Percentiles rank a stretch among this genome's conserved stretches.
Conservation (phyloP, 2,113 vertebrate species). For the Morone saxatilis region DNA sequence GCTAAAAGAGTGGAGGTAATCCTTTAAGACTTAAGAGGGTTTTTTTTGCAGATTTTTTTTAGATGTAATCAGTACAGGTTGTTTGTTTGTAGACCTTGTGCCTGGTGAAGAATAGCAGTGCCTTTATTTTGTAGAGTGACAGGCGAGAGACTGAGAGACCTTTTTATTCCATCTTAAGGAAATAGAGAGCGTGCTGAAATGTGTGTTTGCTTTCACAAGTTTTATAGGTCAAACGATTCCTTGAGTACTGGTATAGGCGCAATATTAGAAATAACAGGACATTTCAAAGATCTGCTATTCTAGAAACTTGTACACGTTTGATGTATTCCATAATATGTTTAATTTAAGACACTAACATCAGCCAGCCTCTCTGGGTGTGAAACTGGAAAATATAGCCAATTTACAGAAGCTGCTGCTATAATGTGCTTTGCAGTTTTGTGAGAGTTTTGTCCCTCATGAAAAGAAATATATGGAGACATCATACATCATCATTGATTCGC, state of each 20-base stretch:
- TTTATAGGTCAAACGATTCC: conserved; percentile 1
- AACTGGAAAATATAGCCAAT: conserved; percentile 21
- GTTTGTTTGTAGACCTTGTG: conserved; percentile 32
- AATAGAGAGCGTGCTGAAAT: neutral
- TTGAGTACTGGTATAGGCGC: neutral
- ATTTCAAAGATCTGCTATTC: conserved; percentile 25
- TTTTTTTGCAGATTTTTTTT: conserved; percentile 21
- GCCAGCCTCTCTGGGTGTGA: conserved; percentile 14
- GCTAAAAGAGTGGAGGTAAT: conserved; percentile 42
- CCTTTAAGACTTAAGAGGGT: conserved; percentile 15
- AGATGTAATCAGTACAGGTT: conserved; percentile 12
- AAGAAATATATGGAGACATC: conserved; percentile 30
- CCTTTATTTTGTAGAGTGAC: conserved; percentile 19
- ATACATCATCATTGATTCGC: conserved; percentile 58
- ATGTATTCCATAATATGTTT: conserved; percentile 26
- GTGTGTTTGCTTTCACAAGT: neutral
- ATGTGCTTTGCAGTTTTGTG: conserved; percentile 23
- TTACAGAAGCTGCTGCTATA: conserved; percentile 18
- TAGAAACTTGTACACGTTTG: neutral
- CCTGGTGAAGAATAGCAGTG: neutral
- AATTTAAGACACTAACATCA: conserved; percentile 33
- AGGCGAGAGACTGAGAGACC: neutral
- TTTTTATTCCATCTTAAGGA: conserved; percentile 11
- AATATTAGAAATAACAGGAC: neutral
- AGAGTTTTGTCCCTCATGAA: conserved; percentile 26